Conservation (phyloP, 2,113 vertebrate species). For the Scopus umbretta region DNA sequence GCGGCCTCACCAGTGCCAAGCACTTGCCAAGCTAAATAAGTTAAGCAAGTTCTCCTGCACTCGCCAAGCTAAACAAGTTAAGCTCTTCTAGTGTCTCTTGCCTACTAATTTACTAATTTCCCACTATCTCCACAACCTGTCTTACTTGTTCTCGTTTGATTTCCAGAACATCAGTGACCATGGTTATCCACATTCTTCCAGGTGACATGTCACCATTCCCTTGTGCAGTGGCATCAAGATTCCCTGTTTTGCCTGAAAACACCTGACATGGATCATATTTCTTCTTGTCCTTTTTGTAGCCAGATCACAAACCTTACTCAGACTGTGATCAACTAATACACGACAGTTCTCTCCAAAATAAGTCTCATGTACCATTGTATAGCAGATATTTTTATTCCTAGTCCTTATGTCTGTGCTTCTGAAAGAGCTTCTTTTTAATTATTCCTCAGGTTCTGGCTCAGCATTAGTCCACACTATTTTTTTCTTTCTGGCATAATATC, state of each 20-base stretch:
- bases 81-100: neutral
- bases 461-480: neutral
- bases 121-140: neutral
- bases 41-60: neutral
- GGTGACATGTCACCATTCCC: neutral
- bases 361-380: neutral
- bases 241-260: neutral
- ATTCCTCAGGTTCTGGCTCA: neutral
- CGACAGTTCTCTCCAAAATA: neutral
- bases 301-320: neutral
- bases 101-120: neutral
- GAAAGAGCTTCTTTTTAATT: neutral
- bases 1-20: too few species aligned
- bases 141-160: neutral
- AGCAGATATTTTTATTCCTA: neutral
- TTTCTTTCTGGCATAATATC: neutral
- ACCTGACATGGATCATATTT: neutral
- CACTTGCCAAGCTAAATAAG: too few species aligned
- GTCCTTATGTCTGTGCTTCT: neutral
- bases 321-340: neutral
- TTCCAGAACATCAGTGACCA: neutral
- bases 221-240: neutral
- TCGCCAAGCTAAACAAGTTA: neutral
- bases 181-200: neutral
- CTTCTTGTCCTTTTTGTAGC: neutral